Percentiles rank a stretch among this genome's conserved stretches.
These are phyloP conservation scores for Tylochromis polylepis DNA, from an alignment of 2,113 vertebrate genomes.

Conservation along the genomic window DNA sequence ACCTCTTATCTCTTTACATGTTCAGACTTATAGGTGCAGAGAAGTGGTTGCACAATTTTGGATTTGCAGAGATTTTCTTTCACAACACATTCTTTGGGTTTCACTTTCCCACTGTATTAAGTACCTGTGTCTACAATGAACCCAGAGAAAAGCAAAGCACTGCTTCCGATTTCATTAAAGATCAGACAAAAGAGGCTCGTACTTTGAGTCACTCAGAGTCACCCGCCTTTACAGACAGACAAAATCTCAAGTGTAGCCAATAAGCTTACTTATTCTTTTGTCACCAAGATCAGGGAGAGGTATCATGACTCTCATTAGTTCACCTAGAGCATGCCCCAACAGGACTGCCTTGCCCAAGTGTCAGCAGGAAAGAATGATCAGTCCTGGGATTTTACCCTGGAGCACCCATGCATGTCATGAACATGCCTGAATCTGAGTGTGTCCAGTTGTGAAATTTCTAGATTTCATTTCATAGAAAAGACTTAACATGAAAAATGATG, in stretches of 20 bases:
- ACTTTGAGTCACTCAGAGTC: constrained; percentile 24
- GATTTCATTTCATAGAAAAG: background rate
- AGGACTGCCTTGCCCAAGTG: constrained; percentile 54
- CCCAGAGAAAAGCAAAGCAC: background rate
- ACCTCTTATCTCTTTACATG: constrained; percentile 44
- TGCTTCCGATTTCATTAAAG: background rate
- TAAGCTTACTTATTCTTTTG: constrained; percentile 41
- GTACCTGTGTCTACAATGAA: background rate
- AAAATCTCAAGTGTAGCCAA: background rate
- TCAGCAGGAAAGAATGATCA: constrained; percentile 53
- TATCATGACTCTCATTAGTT: constrained; percentile 36
- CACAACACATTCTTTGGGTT: constrained; percentile 49
- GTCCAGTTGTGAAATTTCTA: constrained; percentile 1
- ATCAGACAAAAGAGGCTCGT: background rate
- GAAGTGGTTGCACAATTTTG: constrained; percentile 61
- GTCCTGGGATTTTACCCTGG: constrained; percentile 47
- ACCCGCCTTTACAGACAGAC: background rate
- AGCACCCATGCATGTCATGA: background rate
- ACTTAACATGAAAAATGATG: background rate
- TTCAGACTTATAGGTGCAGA: constrained; percentile 52
- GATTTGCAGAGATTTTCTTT: constrained; percentile 41
- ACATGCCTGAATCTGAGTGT: background rate
- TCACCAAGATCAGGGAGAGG: constrained; percentile 29
- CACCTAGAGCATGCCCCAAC: constrained; percentile 58
- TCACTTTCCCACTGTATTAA: constrained; percentile 25